phyloP scores from a whole-genome alignment of 2,797 vertebrate genomes.

The Pitangus sulphuratus region DNA sequence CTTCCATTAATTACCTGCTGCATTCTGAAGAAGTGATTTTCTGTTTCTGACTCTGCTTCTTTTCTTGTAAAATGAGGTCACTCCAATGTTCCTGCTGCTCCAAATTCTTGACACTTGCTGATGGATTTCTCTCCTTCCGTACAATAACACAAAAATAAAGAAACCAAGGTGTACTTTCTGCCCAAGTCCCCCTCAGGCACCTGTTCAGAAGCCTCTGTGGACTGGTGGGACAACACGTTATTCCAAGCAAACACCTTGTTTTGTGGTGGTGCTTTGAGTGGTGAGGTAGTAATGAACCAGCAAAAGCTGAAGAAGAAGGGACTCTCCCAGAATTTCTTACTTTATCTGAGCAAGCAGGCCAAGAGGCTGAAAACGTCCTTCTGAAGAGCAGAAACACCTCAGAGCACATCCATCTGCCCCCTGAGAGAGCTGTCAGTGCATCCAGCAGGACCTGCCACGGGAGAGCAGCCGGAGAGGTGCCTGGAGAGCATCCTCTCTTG shows the following conservation, averaged over 20 bases:
- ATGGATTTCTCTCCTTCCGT: not conserved
- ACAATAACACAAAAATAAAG: not conserved
- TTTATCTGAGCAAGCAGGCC: not conserved
- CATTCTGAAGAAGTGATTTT: not conserved
- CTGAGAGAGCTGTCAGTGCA: not conserved
- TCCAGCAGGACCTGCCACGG: not conserved
- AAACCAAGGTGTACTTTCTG: not conserved
- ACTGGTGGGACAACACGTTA: not conserved
- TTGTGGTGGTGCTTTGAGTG: not conserved
- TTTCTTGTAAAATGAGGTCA: not conserved
- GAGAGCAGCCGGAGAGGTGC: not conserved
- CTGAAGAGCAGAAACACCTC: not conserved
- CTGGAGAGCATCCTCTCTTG: not conserved
- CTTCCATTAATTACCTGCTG: not conserved
- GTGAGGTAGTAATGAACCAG: not conserved
- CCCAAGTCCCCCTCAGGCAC: not conserved
- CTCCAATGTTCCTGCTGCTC: not conserved
- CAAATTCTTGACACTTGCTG: not conserved
- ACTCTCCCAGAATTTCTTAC: not conserved
- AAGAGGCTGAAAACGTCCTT: not conserved
- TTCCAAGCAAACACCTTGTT: not conserved
- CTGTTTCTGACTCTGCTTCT: not conserved
- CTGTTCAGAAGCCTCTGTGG: not conserved
- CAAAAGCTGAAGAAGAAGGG: not conserved
- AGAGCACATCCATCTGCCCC: not conserved